Evolutionary conservation across 2,888 invertebrate genomes (phyloP), one percentile per base, ranked within the genome.

Genomic region (Lasioglossum calceatum): DNA sequence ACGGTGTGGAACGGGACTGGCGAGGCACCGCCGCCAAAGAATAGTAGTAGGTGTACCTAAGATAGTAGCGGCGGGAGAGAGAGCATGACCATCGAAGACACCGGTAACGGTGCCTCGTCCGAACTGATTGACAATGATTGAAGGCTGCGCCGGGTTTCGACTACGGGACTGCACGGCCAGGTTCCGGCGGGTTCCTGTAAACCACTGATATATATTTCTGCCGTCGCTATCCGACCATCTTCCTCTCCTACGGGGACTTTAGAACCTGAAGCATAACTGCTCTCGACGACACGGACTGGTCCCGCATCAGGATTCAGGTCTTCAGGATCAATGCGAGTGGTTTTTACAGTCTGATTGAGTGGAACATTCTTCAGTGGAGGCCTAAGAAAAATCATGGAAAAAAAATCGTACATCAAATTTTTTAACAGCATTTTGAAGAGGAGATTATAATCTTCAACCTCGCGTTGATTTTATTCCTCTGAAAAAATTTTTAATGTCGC

Each of bases 61-160:
- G 83, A 88, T 89, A 88, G 84, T 61, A 71, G 44, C 77, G 70
- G 77, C 75, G 84, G 84, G 79, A 82, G 58, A 39, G 79, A 77
- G 77, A 78, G 78, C 73, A 75, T 42, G 77, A 75, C 32, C 72
- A 85, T 81, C 82, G 88, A 90, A 87, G 91, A 90, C 86, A 86
- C 88, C 82, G 77, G 83, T 93, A 93, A 93, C 93, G 93, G 93
- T 93, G 91, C 91, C 91, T 91, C 90, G 91, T 92, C 87, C 91
- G 90, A 92, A 92, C 91, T 92, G 93, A 93, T 93, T 93, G 93
- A 92, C 93, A 92, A 92, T 92, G 93, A 93, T 93, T 93, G 93
- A 93, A 90, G 87, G 90, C 89, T 90, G 88, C 84, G 67, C 64
- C 64, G 89, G 86, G 88, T 83, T 87, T 88, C 84, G 87, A 87